Evolutionary conservation across 2,113 vertebrate species (phyloP).

Genomic region (Bubo bubo): DNA sequence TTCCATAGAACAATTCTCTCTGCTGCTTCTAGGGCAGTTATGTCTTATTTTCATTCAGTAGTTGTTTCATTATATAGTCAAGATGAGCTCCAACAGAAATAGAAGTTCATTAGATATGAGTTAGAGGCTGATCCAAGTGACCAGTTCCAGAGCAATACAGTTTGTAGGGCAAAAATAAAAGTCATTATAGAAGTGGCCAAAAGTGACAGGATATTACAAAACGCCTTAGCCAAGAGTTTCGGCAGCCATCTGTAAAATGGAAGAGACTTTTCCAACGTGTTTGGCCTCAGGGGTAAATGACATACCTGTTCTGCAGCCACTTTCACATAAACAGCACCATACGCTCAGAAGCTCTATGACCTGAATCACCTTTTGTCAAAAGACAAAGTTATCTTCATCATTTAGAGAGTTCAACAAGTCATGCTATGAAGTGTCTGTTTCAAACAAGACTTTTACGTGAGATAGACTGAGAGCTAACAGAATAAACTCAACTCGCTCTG

Average conservation of each 20-base stretch:
- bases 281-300: conserved; percentile 2
- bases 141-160: background rate
- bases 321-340: background rate
- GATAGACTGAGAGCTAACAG: background rate
- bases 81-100: background rate
- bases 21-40: background rate
- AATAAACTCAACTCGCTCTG: background rate
- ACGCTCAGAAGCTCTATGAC: background rate
- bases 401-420: background rate
- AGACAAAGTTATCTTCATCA: background rate
- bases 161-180: background rate
- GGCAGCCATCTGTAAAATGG: background rate
- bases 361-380: background rate
- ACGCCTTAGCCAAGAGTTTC: conserved; percentile 23
- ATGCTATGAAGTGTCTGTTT: background rate
- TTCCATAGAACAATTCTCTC: background rate
- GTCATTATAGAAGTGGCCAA: background rate
- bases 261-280: conserved; percentile 32
- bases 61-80: background rate
- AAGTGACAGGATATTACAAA: conserved; percentile 63
- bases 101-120: background rate
- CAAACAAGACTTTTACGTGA: background rate
- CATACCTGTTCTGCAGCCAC: background rate
- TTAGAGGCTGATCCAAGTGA: background rate
- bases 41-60: background rate